Base-by-base conservation (phyloP, 2,888 invertebrate species). In the Diadromus collaris region DNA sequence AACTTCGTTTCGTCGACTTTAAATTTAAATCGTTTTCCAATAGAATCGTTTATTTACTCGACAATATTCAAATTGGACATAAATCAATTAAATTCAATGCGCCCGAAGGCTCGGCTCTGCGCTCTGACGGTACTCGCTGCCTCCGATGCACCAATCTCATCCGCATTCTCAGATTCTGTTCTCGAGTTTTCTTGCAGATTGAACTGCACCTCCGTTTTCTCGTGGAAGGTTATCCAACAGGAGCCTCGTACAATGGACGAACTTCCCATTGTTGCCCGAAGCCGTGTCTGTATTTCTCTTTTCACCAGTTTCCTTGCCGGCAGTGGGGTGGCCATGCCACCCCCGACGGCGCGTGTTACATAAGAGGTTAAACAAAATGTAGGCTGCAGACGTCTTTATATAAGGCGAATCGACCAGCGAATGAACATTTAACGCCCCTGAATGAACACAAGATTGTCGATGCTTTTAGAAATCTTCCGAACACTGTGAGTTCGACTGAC, bases 221-320 rank as follows among this genome's bases (percentile, higher is more conserved):
- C 24, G 38, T 61, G 67, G 80, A 82, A 85, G 84, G 84, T 82
- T 86, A 88, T 87, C 86, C 85, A 81, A 85, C 85, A 83, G 82
- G 83, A 85, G 82, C 82, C 80, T 82, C 76, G 78, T 84, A 89
- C 86, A 89, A 89, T 87, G 83, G 86, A 79, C 83, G 85, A 88
- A 89, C 86, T 88, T 89, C 87, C 85, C 83, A 89, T 89, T 89
- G 87, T 89, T 79, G 79, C 68, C 54, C 44, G 56, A 24, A 21
- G 41, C 32, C 54, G 34, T 34, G 29, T 61, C 29, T 34, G 32
- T 27, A 16, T 32, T 19, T 56, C 21, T n/a, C 58, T 44, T 27
- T 34, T 61, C 48, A 64, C 38, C 2, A 38, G 29, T 6, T 68
- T 27, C 54, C 41, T 56, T 44, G 13, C 44, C 44, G n/a, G 44